Evolutionary conservation across 2,797 vertebrate genomes (phyloP).

Genomic region (Arremon aurantiirostris): DNA sequence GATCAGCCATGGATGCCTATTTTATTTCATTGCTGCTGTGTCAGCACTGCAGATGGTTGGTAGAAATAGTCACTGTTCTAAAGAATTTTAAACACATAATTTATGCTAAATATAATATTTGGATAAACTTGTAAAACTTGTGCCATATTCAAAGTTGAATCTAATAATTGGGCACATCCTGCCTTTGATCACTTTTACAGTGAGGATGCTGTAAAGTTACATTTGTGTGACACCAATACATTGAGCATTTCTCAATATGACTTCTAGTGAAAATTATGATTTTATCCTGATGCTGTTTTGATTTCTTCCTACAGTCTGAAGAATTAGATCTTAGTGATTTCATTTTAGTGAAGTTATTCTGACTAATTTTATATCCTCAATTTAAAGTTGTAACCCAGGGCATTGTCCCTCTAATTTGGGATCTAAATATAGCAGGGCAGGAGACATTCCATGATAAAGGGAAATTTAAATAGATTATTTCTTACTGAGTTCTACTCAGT

Average conservation of each 20-base stretch:
- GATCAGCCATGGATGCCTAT: background rate
- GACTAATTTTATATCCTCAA: background rate
- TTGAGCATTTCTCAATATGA: background rate
- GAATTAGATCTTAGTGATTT: background rate
- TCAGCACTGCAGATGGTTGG: background rate
- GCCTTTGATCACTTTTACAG: background rate
- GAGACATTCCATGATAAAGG: background rate
- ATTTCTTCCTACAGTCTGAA: background rate
- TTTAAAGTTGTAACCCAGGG: background rate
- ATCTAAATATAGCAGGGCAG: background rate
- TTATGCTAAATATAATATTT: background rate
- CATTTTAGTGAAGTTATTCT: background rate
- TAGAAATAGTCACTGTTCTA: background rate
- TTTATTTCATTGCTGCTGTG: background rate
- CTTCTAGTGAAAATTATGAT: background rate
- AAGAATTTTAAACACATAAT: background rate
- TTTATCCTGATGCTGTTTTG: background rate
- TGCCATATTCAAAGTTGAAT: background rate
- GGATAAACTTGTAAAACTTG: background rate
- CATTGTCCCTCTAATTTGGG: background rate
- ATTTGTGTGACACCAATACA: background rate
- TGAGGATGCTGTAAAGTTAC: background rate
- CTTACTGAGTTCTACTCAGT: background rate
- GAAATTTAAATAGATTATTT: background rate
- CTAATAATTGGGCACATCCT: background rate